Base-by-base conservation (phyloP, 2,113 vertebrate genomes). In the Polypterus bichir region DNA sequence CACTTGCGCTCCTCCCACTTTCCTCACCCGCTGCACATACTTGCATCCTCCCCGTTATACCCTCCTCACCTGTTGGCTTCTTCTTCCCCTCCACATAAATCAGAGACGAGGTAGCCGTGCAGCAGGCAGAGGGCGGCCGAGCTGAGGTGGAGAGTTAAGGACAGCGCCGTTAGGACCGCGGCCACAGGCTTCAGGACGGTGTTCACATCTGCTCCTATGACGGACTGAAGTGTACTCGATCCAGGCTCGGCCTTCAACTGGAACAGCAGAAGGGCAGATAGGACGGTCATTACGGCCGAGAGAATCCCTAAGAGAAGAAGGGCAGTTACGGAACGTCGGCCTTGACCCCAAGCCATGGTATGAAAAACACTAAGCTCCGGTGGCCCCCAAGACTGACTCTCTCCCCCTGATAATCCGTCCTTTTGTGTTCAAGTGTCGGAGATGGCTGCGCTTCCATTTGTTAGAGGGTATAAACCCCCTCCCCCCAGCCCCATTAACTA, bases 251-350 rank as follows among this genome's bases (percentile, higher is more conserved):
- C 61, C 67, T 89, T 88, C 7, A 93, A 79, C 80, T 92, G 91
- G 71, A 90, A 90, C 68, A 96, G 83, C 71, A 97, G 74, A 71
- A 83, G 80, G 62, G 86, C 88, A 54, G 91, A 87, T 63, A 94
- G 76, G 5, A 85, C 77, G 1, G 88, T 84, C 88, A 92, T 83
- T 69, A 91, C 76, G 1, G 86, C 89, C 4, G 92, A 87, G 44
- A 89, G 61, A 5, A 88, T 68, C 5, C 88, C 93, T 66, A 91
- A 77, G 4, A 91, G 69, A 54, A 82, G 68, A 67, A 93, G 72
- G 0, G 89, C 87, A 45, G 82, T 69, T 47, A 93, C 77, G 45
- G 84, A 83, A 7, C 89, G 74, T 66, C 85, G 76, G 62, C 82
- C 83, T 87, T 91, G 88, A 6, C 60, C 5, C 4, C 73, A 65